These are phyloP conservation scores for Odontomyia ornata DNA, from an alignment of 2,888 invertebrate genomes.

Conservation along the genomic window DNA sequence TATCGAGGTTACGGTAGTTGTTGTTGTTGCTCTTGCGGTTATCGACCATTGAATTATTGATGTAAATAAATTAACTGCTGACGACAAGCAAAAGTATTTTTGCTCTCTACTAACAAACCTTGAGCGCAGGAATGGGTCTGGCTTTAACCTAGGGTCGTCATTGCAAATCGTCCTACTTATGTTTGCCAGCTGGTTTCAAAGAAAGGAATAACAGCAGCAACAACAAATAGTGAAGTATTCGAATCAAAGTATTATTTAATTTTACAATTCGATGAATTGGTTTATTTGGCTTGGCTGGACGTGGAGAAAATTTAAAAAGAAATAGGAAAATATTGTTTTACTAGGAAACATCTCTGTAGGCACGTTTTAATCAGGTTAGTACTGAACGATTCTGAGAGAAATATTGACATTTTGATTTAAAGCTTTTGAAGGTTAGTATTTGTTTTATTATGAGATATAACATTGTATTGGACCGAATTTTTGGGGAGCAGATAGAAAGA, in stretches of 20 bases:
- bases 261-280: slow-evolving; percentile 41
- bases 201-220: too few species aligned
- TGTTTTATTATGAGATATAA: too few species aligned
- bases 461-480: too few species aligned
- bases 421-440: too few species aligned
- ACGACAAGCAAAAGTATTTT: slow-evolving; percentile 19
- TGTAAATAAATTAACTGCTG: slow-evolving; percentile 45
- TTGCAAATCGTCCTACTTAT: background rate
- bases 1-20: too few species aligned
- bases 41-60: slow-evolving; percentile 44
- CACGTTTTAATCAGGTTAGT: too few species aligned
- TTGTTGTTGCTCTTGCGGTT: background rate
- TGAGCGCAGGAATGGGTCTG: background rate
- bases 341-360: background rate
- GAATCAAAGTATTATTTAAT: slow-evolving; percentile 44
- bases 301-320: slow-evolving; percentile 3
- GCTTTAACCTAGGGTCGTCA: background rate
- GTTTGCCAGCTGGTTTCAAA: background rate
- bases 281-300: background rate
- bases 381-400: too few species aligned
- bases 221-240: slow-evolving; percentile 20
- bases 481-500: too few species aligned
- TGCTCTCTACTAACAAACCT: background rate
- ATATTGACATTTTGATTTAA: too few species aligned
- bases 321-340: background rate